A percentile compares a stretch with the other conserved stretches of the same genome.
Conservation (phyloP, 1,140 invertebrate species). For the Homalodisca vitripennis region DNA sequence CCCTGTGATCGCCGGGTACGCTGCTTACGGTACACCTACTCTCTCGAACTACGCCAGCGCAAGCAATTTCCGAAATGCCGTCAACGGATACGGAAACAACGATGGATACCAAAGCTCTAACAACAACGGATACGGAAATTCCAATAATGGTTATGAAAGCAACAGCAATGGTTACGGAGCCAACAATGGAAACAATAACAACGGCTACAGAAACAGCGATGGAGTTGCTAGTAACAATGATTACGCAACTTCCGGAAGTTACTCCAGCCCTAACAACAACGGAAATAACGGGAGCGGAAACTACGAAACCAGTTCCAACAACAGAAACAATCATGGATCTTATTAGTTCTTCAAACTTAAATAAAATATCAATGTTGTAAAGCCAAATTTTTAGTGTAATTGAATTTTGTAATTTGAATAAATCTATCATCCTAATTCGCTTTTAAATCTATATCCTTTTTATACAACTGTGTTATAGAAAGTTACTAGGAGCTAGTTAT, state of each 20-base stretch:
- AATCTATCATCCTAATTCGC: too few species aligned
- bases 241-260: not conserved
- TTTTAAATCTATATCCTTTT: too few species aligned
- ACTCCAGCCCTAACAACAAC: not conserved
- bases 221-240: not conserved
- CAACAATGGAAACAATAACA: not conserved
- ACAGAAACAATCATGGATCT: not conserved
- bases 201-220: not conserved
- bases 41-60: not conserved
- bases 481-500: too few species aligned
- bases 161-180: not conserved
- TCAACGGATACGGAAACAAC: slow-evolving; percentile 1
- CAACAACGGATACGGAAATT: not conserved
- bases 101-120: not conserved
- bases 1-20: slow-evolving; percentile 40
- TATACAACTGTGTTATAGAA: too few species aligned
- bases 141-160: not conserved
- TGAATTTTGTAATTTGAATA: too few species aligned
- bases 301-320: too few species aligned
- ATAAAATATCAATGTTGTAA: too few species aligned
- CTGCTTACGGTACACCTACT: not conserved
- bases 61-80: not conserved
- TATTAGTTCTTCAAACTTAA: too few species aligned
- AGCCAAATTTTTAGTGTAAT: too few species aligned
- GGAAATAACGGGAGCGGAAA: not conserved